Percentiles rank a stretch among this genome's conserved stretches.
These are phyloP conservation scores for Balearica regulorum DNA, from an alignment of 2,797 vertebrate species.

Conservation along the genomic window DNA sequence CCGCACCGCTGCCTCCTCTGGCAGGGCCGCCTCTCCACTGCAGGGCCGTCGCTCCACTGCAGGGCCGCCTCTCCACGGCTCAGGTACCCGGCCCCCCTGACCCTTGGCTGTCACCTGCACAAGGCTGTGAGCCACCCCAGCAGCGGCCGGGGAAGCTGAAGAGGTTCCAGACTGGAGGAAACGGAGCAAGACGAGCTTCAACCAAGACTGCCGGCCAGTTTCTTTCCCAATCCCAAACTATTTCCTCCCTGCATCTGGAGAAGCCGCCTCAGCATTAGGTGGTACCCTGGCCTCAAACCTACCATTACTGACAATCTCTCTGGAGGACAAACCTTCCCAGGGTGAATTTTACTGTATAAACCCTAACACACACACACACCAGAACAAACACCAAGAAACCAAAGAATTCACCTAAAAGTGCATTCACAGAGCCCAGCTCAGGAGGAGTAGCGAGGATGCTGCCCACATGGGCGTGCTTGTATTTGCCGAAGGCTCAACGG, in stretches of 20 bases:
- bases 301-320: background rate
- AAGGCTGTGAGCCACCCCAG: fast-evolving
- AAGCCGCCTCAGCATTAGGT: background rate
- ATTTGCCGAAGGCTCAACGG: background rate
- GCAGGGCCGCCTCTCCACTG: background rate
- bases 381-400: background rate
- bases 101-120: background rate
- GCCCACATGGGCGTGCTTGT: background rate
- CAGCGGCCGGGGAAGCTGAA: background rate
- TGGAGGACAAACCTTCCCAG: background rate
- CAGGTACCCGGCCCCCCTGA: background rate
- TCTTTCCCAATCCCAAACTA: background rate
- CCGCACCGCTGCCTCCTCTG: fast-evolving
- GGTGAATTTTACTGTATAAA: background rate
- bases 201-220: background rate
- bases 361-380: background rate
- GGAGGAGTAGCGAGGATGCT: background rate
- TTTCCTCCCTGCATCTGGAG: background rate
- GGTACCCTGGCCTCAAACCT: background rate
- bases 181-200: background rate
- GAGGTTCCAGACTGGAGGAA: background rate
- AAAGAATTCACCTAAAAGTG: background rate
- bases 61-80: background rate
- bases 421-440: background rate
- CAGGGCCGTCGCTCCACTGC: background rate